Percentiles rank a stretch among this genome's conserved stretches.
Conservation (phyloP, 2,888 invertebrate genomes). For the Pristionchus entomophagus region DNA sequence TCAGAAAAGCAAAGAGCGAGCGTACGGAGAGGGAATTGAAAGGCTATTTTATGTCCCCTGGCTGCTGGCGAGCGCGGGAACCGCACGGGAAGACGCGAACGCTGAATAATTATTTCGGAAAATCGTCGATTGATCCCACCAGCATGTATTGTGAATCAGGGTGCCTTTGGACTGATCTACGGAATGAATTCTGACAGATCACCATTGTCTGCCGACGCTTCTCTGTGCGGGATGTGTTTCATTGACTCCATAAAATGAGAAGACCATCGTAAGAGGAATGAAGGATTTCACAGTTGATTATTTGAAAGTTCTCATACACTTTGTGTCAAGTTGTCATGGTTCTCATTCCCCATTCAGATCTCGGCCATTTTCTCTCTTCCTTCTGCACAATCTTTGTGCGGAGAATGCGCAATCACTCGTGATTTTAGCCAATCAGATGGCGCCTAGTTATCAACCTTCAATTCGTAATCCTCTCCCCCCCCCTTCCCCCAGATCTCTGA, state of each 20-base stretch:
- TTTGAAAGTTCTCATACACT: no score
- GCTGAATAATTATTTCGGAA: no score
- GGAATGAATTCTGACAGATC: slow-evolving; percentile 7
- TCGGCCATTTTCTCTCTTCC: neutral
- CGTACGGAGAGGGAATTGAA: neutral
- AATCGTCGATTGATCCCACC: no score
- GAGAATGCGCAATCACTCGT: neutral
- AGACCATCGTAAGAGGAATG: no score
- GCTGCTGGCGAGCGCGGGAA: slow-evolving; percentile 8
- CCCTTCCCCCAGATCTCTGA: neutral
- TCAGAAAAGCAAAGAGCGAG: slow-evolving; percentile 15
- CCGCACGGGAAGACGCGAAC: neutral
- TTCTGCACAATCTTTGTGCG: neutral
- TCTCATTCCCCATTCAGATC: neutral
- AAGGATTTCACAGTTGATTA: no score
- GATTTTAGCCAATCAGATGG: neutral
- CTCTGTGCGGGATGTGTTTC: neutral
- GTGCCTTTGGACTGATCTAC: neutral
- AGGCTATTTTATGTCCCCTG: neutral
- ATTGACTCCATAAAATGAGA: neutral
- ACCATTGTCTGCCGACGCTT: neutral
- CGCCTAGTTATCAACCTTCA: neutral
- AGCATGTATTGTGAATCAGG: no score
- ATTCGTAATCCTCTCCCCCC: slow-evolving; percentile 2
- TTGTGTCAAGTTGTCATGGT: no score